Evolutionary conservation across 2,797 vertebrate genomes (phyloP).

Genomic region (Danio kyathit): DNA sequence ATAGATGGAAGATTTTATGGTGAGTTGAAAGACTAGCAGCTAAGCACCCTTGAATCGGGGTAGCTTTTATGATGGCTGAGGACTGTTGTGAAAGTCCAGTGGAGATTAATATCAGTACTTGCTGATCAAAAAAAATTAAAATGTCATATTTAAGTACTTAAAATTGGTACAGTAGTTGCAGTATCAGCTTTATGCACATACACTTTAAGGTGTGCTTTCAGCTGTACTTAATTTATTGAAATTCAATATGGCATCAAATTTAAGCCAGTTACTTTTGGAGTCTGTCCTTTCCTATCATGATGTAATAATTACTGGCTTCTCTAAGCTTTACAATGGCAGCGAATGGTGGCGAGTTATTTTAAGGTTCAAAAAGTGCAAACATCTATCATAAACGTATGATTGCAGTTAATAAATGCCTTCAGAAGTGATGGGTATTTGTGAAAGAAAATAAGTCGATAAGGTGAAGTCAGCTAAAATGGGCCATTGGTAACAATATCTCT

Average conservation of each 20-base stretch:
- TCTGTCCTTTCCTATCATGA: too few relatives aligned
- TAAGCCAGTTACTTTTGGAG: too few relatives aligned
- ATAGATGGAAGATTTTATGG: constrained; percentile 52
- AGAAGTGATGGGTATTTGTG: too few relatives aligned
- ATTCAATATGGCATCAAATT: not conserved
- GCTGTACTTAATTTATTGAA: not conserved
- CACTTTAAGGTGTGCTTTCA: not conserved
- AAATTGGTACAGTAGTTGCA: not conserved
- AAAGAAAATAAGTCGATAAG: too few relatives aligned
- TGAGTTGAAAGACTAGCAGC: constrained; percentile 27
- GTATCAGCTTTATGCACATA: not conserved
- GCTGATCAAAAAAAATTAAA: not conserved
- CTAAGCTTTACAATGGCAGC: too few relatives aligned
- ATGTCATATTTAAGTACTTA: not conserved
- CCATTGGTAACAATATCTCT: too few relatives aligned
- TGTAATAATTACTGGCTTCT: too few relatives aligned
- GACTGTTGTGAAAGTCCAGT: not conserved
- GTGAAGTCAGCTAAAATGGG: too few relatives aligned
- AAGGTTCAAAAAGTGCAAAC: too few relatives aligned
- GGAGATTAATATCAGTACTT: not conserved
- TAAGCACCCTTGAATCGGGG: constrained; percentile 15
- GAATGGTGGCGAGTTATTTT: too few relatives aligned
- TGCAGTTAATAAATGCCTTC: too few relatives aligned
- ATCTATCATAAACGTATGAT: too few relatives aligned
- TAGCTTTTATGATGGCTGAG: constrained; percentile 1